These are phyloP conservation scores for Odontothrips loti DNA, from an alignment of 2,888 invertebrate genomes.

Conservation along the genomic window DNA sequence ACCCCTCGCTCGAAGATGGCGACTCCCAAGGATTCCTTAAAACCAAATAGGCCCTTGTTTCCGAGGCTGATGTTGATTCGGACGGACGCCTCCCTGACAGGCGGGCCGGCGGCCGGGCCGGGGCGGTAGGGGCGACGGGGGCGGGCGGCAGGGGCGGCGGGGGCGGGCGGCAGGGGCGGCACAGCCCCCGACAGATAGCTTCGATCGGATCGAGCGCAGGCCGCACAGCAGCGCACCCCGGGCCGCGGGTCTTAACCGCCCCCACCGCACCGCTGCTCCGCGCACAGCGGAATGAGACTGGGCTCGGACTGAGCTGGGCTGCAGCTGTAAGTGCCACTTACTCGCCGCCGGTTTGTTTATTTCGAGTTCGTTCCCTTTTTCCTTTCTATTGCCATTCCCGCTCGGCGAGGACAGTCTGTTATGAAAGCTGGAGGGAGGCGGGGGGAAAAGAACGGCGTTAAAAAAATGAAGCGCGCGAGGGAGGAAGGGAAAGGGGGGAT, in stretches of 20 bases:
- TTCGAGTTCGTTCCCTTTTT: neutral
- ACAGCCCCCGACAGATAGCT: neutral
- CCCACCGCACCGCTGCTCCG: too few species aligned
- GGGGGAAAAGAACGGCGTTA: neutral
- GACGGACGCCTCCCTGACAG: neutral
- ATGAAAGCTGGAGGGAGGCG: neutral
- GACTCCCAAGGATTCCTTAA: too few species aligned
- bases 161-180: neutral
- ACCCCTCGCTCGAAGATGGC: too few species aligned
- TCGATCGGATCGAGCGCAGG: too few species aligned
- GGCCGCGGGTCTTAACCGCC: too few species aligned
- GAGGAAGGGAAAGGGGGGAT: neutral
- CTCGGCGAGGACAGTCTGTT: neutral
- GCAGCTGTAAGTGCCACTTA: too few species aligned
- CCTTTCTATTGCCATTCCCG: neutral
- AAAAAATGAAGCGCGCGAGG: neutral
- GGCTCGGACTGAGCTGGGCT: too few species aligned
- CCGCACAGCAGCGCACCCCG: too few species aligned
- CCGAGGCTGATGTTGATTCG: too few species aligned
- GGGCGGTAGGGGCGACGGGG: neutral
- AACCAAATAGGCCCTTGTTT: too few species aligned
- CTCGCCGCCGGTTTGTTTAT: neutral
- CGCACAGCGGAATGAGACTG: too few species aligned
- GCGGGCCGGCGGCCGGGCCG: neutral
- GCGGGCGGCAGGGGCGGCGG: neutral